phyloP scores from a whole-genome alignment of 2,113 vertebrate species.

The Mesitornis unicolor region DNA sequence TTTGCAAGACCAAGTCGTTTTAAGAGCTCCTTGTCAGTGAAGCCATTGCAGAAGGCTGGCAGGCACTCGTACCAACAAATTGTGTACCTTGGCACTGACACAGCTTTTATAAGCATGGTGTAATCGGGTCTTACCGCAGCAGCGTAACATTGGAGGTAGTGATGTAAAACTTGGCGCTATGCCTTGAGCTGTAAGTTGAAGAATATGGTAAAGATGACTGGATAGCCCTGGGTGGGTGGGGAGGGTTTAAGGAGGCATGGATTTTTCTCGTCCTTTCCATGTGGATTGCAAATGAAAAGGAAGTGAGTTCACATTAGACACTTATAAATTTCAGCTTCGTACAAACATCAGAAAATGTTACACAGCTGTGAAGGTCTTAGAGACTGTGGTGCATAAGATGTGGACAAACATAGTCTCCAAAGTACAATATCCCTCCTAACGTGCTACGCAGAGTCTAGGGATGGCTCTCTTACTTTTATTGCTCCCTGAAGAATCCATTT shows the following conservation, averaged over 20 bases:
- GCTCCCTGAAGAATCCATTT: constrained; percentile 17
- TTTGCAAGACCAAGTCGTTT: not conserved
- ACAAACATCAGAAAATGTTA: not conserved
- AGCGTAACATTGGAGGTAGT: not conserved
- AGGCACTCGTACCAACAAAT: not conserved
- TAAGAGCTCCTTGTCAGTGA: not conserved
- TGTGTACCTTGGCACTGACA: not conserved
- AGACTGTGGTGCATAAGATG: not conserved
- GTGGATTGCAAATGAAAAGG: not conserved
- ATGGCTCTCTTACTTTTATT: not conserved
- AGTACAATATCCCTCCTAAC: not conserved
- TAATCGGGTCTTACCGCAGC: not conserved
- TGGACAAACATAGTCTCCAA: not conserved
- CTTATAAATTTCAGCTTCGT: not conserved
- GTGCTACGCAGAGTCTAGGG: not conserved
- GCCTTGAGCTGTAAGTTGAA: not conserved
- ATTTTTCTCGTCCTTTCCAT: not conserved
- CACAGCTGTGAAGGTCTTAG: not conserved
- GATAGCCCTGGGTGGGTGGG: not conserved
- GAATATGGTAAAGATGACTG: not conserved
- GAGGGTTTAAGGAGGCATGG: not conserved
- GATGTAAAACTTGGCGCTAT: not conserved
- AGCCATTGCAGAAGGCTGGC: not conserved
- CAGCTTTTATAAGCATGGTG: not conserved
- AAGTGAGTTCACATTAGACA: not conserved